Percentiles rank a stretch among this genome's conserved stretches.
Conservation (phyloP, 2,113 vertebrate species). For the Stigmatopora argus region DNA sequence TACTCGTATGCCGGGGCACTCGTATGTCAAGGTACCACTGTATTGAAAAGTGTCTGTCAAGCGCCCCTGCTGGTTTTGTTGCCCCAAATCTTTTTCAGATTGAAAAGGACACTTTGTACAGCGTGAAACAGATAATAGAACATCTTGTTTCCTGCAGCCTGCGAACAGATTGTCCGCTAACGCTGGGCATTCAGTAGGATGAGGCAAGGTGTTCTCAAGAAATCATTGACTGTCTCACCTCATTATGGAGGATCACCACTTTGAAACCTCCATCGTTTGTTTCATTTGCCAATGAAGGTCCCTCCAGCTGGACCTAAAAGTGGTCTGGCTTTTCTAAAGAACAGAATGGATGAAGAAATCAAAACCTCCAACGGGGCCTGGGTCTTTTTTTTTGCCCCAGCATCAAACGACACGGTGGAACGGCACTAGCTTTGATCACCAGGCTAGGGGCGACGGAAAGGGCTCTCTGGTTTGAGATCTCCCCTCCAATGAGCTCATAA, state of each 20-base stretch:
- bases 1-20: too few species aligned
- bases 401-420: constrained; percentile 55
- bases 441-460: constrained; percentile 20
- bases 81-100: constrained; percentile 1
- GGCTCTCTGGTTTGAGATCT: constrained; percentile 26
- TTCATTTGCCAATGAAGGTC: not conserved
- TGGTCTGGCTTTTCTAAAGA: constrained; percentile 29
- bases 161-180: constrained; percentile 2
- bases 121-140: not conserved
- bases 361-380: constrained; percentile 50
- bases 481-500: constrained; percentile 44
- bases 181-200: not conserved
- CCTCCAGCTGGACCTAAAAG: constrained; percentile 8
- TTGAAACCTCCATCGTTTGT: too few species aligned
- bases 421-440: constrained; percentile 56
- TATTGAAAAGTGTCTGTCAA: constrained; percentile 2
- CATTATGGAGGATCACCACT: not conserved
- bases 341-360: constrained; percentile 58
- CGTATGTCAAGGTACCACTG: too few species aligned
- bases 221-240: not conserved
- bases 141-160: constrained; percentile 4
- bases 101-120: constrained; percentile 1
- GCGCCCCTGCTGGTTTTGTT: constrained; percentile 8
- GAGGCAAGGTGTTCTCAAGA: not conserved
- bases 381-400: constrained; percentile 41